Conservation (phyloP, 64 coral and sea anemone species). For the Cladopsammia gracilis region DNA sequence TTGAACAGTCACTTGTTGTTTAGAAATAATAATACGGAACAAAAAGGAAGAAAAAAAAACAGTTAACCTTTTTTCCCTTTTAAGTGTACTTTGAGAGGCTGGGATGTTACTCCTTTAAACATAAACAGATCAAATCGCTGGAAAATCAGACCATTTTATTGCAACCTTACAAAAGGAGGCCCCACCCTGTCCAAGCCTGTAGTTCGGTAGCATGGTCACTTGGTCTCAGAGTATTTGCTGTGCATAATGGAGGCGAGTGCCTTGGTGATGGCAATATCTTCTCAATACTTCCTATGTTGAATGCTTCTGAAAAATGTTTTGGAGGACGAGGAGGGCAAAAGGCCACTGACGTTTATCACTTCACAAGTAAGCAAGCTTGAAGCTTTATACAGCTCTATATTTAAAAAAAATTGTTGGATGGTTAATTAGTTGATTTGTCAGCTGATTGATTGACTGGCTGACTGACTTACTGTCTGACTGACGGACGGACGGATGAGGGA, state of each 20-base stretch:
- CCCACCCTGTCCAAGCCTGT: not conserved
- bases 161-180: not conserved
- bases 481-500: no score
- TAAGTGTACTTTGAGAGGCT: not conserved
- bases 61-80: not conserved
- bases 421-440: no score
- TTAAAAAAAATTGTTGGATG: no score
- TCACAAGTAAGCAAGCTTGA: not conserved
- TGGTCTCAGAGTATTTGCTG: not conserved
- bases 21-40: no score
- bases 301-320: not conserved
- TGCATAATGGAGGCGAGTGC: not conserved
- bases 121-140: not conserved
- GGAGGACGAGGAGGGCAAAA: slow-evolving; percentile 15
- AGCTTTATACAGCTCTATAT: not conserved
- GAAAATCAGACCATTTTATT: not conserved
- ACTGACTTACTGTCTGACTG: no score
- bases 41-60: no score
- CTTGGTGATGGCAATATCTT: not conserved
- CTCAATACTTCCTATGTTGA: not conserved
- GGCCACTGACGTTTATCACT: not conserved
- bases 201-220: not conserved
- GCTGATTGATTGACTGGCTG: no score
- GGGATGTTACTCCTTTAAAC: not conserved
- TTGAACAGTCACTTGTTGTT: no score